Conservation (phyloP, 2,113 vertebrate genomes). For the Menura novaehollandiae region DNA sequence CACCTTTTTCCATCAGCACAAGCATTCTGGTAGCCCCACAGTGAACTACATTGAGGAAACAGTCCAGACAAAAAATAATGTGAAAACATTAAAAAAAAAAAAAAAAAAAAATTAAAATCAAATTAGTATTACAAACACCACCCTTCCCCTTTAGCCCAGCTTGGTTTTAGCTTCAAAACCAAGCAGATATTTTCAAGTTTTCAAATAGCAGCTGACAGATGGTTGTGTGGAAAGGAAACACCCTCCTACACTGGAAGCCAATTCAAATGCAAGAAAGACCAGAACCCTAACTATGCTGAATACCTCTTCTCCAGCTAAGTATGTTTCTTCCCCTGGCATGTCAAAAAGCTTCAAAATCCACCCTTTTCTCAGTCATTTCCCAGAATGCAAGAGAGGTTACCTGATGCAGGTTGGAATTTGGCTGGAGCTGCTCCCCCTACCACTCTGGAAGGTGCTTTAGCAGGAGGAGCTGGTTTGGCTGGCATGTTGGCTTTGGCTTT, state of each 20-base stretch:
- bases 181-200: background rate
- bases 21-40: background rate
- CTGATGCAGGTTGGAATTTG: slow-evolving; percentile 77
- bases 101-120: background rate
- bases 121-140: background rate
- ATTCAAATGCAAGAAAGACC: background rate
- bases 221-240: background rate
- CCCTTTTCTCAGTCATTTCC: background rate
- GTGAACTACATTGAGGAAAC: background rate
- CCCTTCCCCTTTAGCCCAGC: background rate
- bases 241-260: background rate
- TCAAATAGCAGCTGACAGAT: background rate
- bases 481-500: slow-evolving; percentile 94
- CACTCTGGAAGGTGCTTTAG: slow-evolving; percentile 73
- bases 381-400: slow-evolving; percentile 50
- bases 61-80: background rate
- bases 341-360: background rate
- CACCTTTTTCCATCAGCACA: background rate
- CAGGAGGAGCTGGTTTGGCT: slow-evolving; percentile 82
- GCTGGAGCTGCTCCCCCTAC: slow-evolving; percentile 65
- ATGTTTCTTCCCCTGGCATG: background rate
- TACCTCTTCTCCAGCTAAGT: background rate
- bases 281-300: background rate
- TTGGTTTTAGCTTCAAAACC: background rate
- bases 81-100: background rate